Evolutionary conservation across 2,888 invertebrate genomes (phyloP).

Genomic region (Ormia ochracea): DNA sequence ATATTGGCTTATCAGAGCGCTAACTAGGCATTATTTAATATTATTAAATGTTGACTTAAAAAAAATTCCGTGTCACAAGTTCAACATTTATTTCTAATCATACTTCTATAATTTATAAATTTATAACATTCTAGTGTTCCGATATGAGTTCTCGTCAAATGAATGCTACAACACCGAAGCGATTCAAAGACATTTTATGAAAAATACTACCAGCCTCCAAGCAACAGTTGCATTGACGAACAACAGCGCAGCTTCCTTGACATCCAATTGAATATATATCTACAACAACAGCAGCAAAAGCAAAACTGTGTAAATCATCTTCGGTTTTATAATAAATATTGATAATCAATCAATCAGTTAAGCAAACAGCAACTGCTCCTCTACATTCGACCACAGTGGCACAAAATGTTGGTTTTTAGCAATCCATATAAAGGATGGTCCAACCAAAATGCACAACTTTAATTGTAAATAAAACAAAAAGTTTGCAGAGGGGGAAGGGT

Average conservation of each 20-base stretch:
- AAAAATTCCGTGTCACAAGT: too few relatives aligned
- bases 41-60: too few relatives aligned
- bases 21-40: too few relatives aligned
- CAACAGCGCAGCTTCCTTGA: neutral
- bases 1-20: too few relatives aligned
- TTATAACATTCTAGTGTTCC: constrained; percentile 72
- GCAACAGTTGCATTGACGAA: neutral
- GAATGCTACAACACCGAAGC: constrained; percentile 72
- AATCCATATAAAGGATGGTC: too few relatives aligned
- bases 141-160: constrained; percentile 76
- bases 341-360: constrained; percentile 1
- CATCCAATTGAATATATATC: neutral
- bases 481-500: too few relatives aligned
- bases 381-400: neutral
- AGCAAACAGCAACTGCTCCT: constrained; percentile 5
- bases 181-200: constrained; percentile 67
- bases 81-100: neutral
- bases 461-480: too few relatives aligned
- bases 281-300: constrained; percentile 12
- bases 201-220: constrained; percentile 47
- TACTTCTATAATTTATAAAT: constrained; percentile 36
- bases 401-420: constrained; percentile 5
- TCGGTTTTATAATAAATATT: neutral
- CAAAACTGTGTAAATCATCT: constrained; percentile 10
- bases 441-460: too few relatives aligned